These are phyloP conservation scores for Phanerotoma sp. DNA, from an alignment of 2,888 invertebrate genomes.

Conservation along the genomic window DNA sequence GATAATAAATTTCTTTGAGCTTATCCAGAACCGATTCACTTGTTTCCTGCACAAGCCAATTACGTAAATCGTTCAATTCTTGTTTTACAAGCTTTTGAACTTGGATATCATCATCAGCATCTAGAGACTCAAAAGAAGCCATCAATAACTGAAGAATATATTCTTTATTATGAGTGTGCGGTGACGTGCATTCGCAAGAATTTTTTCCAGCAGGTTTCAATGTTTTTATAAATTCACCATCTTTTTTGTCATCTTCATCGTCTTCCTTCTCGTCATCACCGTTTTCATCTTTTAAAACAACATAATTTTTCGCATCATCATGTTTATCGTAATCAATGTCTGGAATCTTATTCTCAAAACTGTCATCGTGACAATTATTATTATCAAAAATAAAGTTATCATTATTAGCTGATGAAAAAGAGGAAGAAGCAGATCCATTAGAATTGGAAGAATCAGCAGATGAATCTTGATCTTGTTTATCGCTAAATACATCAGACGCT, in stretches of 20 bases:
- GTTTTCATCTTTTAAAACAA: too few relatives aligned
- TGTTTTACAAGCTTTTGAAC: constrained; percentile 41
- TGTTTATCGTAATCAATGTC: too few relatives aligned
- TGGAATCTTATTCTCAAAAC: too few relatives aligned
- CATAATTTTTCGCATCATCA: too few relatives aligned
- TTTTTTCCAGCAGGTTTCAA: constrained; percentile 43
- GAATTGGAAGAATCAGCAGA: constrained; percentile 31
- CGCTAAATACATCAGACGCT: constrained; percentile 23
- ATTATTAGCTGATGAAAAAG: not conserved
- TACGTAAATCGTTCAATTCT: constrained; percentile 45
- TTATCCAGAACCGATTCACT: constrained; percentile 43
- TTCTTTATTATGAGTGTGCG: constrained; percentile 38
- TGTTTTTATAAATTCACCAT: constrained; percentile 45
- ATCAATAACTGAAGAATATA: constrained; percentile 44
- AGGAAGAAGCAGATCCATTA: constrained; percentile 4
- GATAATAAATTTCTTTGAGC: constrained; percentile 45
- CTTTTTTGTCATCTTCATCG: constrained; percentile 30
- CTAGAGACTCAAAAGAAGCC: constrained; percentile 42
- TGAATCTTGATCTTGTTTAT: constrained; percentile 28
- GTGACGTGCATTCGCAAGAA: constrained; percentile 31
- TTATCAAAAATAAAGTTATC: too few relatives aligned
- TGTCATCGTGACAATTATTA: too few relatives aligned
- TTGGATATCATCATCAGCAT: constrained; percentile 39
- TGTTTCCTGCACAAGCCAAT: constrained; percentile 47
- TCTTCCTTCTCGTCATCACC: too few relatives aligned